Conservation (phyloP, 2,113 vertebrate genomes). For the Hoplias malabaricus region DNA sequence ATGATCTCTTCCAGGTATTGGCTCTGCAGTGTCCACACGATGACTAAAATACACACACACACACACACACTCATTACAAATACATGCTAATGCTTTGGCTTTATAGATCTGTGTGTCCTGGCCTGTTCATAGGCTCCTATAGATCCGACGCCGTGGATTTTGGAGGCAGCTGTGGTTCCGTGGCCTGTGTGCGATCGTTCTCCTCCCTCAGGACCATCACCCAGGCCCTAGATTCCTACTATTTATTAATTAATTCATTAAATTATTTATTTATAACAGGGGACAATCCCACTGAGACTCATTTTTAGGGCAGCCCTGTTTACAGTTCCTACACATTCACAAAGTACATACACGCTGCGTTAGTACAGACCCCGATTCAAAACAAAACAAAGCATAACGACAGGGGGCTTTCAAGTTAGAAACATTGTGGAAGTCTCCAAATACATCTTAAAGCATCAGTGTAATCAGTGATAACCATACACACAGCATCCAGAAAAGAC, state of each 20-base stretch:
- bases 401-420: too few species aligned
- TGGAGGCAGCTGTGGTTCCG: not conserved
- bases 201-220: not conserved
- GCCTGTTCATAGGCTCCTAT: constrained; percentile 12
- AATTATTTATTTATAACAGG: not conserved
- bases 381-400: too few species aligned
- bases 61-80: not conserved
- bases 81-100: constrained; percentile 17
- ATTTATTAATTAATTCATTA: not conserved
- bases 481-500: too few species aligned
- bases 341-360: not conserved
- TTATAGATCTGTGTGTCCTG: constrained; percentile 9
- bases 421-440: too few species aligned
- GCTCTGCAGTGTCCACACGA: too few species aligned
- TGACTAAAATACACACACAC: not conserved
- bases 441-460: too few species aligned
- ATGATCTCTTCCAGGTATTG: too few species aligned
- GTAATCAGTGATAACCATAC: too few species aligned
- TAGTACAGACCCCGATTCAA: too few species aligned
- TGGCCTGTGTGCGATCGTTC: not conserved
- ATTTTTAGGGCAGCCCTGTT: not conserved
- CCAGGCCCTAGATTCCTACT: not conserved
- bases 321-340: not conserved
- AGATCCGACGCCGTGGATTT: not conserved
- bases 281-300: not conserved